These are phyloP conservation scores for Apis laboriosa DNA, from an alignment of 1,140 invertebrate species.

Conservation along the genomic window DNA sequence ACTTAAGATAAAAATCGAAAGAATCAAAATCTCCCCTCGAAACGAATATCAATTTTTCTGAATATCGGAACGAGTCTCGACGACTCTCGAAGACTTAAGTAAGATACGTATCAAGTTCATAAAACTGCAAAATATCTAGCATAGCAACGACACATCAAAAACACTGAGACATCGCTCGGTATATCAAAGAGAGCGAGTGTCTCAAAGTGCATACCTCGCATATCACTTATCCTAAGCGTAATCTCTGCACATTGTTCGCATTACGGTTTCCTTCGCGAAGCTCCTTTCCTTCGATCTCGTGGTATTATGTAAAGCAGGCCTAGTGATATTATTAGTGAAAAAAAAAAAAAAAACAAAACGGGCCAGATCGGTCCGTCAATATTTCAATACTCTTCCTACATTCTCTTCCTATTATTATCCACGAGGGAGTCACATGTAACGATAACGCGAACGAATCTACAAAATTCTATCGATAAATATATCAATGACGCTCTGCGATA, in stretches of 20 bases:
- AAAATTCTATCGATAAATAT: conserved; percentile 30
- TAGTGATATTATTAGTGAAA: too few species aligned
- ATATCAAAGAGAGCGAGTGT: background rate
- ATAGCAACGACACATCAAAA: background rate
- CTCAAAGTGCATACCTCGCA: background rate
- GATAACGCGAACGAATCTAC: conserved; percentile 7
- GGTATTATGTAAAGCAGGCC: too few species aligned
- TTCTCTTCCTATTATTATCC: too few species aligned
- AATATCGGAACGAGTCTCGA: background rate
- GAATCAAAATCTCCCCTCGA: too few species aligned
- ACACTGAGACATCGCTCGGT: background rate
- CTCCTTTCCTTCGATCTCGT: background rate
- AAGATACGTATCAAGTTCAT: background rate
- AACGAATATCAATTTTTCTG: too few species aligned
- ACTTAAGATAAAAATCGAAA: too few species aligned
- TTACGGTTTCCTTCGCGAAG: background rate
- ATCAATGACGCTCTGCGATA: conserved; percentile 2
- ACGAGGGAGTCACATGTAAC: too few species aligned
- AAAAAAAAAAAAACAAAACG: too few species aligned
- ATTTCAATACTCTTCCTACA: too few species aligned
- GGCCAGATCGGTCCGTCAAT: too few species aligned
- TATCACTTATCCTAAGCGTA: background rate
- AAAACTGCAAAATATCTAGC: background rate
- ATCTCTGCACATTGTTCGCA: background rate
- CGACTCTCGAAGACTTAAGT: too few species aligned